Conservation (phyloP, 2,113 vertebrate genomes). For the Aptenodytes patagonicus region DNA sequence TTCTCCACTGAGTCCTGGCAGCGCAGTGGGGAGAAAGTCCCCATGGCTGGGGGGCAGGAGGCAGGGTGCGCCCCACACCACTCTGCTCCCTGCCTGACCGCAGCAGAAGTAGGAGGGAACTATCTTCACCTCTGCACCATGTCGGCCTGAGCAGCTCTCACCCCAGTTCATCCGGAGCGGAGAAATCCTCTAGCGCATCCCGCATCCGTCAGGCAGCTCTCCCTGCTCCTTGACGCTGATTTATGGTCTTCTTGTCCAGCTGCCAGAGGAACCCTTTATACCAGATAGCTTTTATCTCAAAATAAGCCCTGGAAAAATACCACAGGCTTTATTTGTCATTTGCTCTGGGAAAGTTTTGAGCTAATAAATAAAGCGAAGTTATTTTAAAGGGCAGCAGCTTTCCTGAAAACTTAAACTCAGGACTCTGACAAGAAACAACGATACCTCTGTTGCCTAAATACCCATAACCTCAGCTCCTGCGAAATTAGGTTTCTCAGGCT, state of each 20-base stretch:
- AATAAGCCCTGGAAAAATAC: conserved; percentile 52
- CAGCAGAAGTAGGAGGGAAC: not conserved
- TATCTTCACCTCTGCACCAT: not conserved
- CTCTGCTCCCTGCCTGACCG: fast-evolving
- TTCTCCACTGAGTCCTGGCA: not conserved
- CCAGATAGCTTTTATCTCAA: conserved; percentile 51
- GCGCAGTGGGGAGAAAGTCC: not conserved
- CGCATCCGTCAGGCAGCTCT: not conserved
- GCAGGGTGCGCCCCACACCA: not conserved
- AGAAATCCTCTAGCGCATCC: not conserved
- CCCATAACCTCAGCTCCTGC: not conserved
- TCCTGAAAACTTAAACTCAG: conserved; percentile 39
- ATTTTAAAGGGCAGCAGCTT: conserved; percentile 58
- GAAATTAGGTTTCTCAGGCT: not conserved
- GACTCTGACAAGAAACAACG: conserved; percentile 42
- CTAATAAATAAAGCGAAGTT: conserved; percentile 52
- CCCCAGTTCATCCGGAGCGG: fast-evolving
- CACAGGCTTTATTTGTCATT: conserved; percentile 59
- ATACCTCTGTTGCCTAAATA: not conserved
- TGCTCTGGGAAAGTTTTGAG: conserved; percentile 66
- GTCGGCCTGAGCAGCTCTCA: not conserved
- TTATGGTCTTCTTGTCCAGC: not conserved
- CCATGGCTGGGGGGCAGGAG: not conserved
- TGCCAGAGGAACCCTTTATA: conserved; percentile 36
- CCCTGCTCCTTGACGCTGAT: not conserved